phyloP scores from a whole-genome alignment of 2,113 vertebrate species.

The Ardeotis arabs region DNA sequence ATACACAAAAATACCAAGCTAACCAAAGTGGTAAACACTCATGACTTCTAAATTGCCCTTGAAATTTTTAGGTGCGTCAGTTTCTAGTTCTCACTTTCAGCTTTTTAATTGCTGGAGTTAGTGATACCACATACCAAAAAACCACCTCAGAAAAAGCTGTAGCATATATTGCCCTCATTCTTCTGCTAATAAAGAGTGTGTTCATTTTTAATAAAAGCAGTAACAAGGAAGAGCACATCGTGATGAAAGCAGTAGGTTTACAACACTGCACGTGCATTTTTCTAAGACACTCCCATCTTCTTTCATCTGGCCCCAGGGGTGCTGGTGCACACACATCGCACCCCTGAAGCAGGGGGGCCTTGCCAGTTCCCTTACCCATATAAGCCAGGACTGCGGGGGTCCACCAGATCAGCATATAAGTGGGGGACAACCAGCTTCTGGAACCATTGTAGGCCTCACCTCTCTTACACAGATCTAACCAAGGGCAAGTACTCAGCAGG shows the following conservation, averaged over 20 bases:
- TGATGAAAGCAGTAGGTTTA: background rate
- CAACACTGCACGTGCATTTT: background rate
- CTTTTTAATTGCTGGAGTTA: background rate
- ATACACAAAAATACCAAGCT: background rate
- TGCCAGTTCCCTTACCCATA: background rate
- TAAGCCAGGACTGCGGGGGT: background rate
- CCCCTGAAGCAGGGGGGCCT: background rate
- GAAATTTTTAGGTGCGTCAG: background rate
- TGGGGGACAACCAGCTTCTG: background rate
- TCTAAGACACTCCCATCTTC: background rate
- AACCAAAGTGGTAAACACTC: background rate
- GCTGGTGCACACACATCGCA: background rate
- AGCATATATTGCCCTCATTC: background rate
- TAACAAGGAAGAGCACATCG: background rate
- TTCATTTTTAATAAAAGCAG: background rate
- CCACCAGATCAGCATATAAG: background rate
- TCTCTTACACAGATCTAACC: background rate
- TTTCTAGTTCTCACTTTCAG: background rate
- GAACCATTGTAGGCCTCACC: rapidly evolving
- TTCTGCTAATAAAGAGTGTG: background rate
- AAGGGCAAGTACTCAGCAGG: background rate
- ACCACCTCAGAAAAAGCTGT: background rate
- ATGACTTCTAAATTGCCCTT: background rate
- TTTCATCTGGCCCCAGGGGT: background rate
- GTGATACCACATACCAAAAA: background rate